A percentile compares a stretch with the other conserved stretches of the same genome.
phyloP scores from a whole-genome alignment of 2,797 vertebrate species.

The Columba guinea region DNA sequence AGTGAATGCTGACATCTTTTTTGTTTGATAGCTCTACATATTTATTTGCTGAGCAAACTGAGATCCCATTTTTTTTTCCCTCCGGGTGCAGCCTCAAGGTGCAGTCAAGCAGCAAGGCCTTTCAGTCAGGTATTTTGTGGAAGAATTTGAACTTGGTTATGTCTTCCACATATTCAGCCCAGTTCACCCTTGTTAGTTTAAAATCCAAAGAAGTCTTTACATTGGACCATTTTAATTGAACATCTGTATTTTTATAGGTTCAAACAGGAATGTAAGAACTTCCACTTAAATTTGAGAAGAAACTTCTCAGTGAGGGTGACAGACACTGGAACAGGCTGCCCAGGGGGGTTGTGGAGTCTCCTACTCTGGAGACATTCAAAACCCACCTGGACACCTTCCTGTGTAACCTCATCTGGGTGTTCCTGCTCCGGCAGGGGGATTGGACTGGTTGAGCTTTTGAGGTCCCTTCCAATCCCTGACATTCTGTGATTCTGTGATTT shows the following conservation, averaged over 20 bases:
- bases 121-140: neutral
- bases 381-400: no score
- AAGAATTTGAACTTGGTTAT: neutral
- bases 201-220: neutral
- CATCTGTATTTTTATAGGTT: neutral
- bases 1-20: conserved; percentile 7
- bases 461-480: no score
- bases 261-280: no score
- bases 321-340: no score
- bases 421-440: no score
- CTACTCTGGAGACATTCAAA: no score
- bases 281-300: no score
- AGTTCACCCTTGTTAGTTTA: neutral
- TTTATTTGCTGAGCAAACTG: neutral
- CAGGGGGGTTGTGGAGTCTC: no score
- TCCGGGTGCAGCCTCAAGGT: neutral
- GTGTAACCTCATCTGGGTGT: no score
- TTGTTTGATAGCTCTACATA: conserved; percentile 7
- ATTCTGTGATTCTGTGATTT: neutral
- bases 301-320: no score
- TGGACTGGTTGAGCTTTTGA: no score
- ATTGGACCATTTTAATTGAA: neutral
- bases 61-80: neutral
- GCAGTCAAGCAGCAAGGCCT: neutral
- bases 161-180: neutral